phyloP scores from a whole-genome alignment of 37 sponge, comb jelly and placozoan species.

The Diacarnus erythraeanus region DNA sequence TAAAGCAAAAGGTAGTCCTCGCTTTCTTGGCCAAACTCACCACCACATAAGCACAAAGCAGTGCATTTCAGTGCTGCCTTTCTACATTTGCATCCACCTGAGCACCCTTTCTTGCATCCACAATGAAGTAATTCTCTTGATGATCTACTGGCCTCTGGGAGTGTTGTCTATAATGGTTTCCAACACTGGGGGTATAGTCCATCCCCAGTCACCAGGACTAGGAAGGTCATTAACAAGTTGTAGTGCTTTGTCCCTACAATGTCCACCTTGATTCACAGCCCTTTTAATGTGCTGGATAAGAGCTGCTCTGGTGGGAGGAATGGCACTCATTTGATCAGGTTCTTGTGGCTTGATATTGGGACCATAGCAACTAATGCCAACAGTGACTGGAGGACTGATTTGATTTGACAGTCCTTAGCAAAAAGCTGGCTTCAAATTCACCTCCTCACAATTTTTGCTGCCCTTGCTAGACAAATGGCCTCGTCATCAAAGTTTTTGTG shows the following conservation, averaged over 20 bases:
- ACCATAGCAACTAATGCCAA: conserved; percentile 25
- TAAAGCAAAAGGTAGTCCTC: too few species aligned
- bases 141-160: not conserved
- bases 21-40: too few species aligned
- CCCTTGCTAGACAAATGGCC: not conserved
- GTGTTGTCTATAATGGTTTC: not conserved
- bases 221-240: not conserved
- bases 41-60: not conserved
- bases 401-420: not conserved
- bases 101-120: conserved; percentile 12
- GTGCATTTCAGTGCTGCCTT: conserved; percentile 2
- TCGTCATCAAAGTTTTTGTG: conserved; percentile 2
- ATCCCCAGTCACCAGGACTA: not conserved
- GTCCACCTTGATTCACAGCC: not conserved
- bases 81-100: not conserved
- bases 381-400: conserved; percentile 12
- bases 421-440: not conserved
- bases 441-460: conserved; percentile 6
- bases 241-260: not conserved
- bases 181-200: not conserved
- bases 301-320: not conserved
- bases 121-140: not conserved
- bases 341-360: conserved; percentile 15
- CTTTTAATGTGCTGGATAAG: not conserved
- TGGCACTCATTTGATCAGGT: not conserved